A percentile compares a stretch with the other conserved stretches of the same genome.
Evolutionary conservation across 1,140 invertebrate species (phyloP).

Genomic region (Bombus sylvicola): DNA sequence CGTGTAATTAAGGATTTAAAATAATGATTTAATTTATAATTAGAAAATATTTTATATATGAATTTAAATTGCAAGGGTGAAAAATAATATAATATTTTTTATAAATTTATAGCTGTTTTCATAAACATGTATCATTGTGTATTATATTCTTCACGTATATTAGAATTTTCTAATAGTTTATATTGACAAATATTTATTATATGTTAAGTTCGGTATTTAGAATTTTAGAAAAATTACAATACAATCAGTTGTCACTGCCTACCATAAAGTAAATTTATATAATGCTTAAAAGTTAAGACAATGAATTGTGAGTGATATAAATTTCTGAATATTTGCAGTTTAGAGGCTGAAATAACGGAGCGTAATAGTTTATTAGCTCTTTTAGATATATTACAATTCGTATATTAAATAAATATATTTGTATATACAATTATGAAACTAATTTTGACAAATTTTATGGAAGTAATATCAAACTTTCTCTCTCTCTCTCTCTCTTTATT

Average conservation of each 20-base stretch:
- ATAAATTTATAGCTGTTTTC: not conserved
- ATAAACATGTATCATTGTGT: slow-evolving; percentile 19
- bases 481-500: not conserved
- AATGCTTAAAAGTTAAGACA: not conserved
- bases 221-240: slow-evolving; percentile 10
- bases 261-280: slow-evolving; percentile 2
- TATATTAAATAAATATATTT: not conserved
- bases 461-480: not conserved
- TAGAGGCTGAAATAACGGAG: not conserved
- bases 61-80: not conserved
- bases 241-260: slow-evolving; percentile 23
- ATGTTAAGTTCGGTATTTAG: not conserved
- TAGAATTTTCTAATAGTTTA: not conserved
- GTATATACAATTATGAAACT: slow-evolving; percentile 16
- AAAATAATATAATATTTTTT: not conserved
- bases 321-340: not conserved
- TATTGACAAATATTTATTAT: slow-evolving; percentile 16
- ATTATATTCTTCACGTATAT: slow-evolving; percentile 5
- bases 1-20: slow-evolving; percentile 3
- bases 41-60: not conserved
- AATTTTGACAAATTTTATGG: not conserved
- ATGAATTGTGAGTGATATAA: not conserved
- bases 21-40: not conserved
- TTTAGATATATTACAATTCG: not conserved
- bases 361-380: not conserved